These are phyloP conservation scores for Drosophila nigricruria DNA, from an alignment of 2,888 invertebrate genomes.

Conservation along the genomic window DNA sequence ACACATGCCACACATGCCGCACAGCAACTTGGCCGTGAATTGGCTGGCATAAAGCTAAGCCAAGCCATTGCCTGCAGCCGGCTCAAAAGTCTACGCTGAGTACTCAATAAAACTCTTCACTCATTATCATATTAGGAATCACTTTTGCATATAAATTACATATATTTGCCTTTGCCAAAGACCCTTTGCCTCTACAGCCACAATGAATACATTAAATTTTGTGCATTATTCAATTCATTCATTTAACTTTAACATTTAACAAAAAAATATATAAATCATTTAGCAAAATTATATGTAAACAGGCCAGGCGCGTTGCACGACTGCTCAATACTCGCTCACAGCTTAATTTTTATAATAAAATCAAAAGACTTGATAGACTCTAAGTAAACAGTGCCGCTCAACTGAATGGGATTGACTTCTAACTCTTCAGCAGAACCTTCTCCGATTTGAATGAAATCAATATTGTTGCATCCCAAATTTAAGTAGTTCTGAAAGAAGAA, in stretches of 20 bases:
- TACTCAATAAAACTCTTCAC: constrained; percentile 2
- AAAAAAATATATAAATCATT: neutral
- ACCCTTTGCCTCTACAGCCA: neutral
- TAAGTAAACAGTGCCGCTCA: too few species aligned
- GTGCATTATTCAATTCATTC: neutral
- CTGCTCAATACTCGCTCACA: too few species aligned
- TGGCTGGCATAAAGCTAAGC: constrained; percentile 27
- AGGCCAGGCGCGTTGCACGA: too few species aligned
- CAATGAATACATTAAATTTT: neutral
- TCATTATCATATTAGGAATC: constrained; percentile 5
- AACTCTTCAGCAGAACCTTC: too few species aligned
- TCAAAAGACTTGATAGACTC: too few species aligned
- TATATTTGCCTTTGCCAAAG: neutral
- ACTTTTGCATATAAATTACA: constrained; percentile 3
- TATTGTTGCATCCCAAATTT: too few species aligned
- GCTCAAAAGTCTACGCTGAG: constrained; percentile 1
- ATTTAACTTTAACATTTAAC: neutral
- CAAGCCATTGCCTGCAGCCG: constrained; percentile 21
- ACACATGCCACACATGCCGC: constrained; percentile 17
- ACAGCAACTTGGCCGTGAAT: constrained; percentile 43
- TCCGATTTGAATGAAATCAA: too few species aligned
- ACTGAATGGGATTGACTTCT: too few species aligned
- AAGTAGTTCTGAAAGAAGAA: too few species aligned
- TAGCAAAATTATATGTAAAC: too few species aligned
- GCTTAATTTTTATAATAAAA: too few species aligned